These are phyloP conservation scores for Psococerastis gibbosa DNA, from an alignment of 2,888 invertebrate genomes.

Conservation along the genomic window DNA sequence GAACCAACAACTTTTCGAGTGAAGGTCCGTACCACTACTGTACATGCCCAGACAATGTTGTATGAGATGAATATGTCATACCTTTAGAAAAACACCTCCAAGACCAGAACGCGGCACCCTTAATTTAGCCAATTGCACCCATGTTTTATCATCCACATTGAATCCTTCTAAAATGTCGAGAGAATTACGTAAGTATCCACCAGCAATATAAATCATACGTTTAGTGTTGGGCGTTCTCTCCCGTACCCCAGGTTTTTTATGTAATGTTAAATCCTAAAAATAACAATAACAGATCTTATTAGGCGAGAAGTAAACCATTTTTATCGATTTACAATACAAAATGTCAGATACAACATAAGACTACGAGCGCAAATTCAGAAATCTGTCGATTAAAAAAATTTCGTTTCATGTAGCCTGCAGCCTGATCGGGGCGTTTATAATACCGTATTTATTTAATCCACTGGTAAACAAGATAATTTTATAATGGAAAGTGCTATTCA, in stretches of 20 bases:
- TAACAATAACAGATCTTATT: slow-evolving; percentile 12
- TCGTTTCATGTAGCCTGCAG: no score
- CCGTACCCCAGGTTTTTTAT: slow-evolving; percentile 67
- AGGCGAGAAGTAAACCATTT: neutral
- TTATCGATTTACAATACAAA: neutral
- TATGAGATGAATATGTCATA: no score
- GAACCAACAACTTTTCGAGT: no score
- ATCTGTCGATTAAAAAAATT: no score
- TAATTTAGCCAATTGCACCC: slow-evolving; percentile 65
- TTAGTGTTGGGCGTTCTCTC: slow-evolving; percentile 77
- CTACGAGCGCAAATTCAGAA: no score
- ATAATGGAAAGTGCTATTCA: no score
- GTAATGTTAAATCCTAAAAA: slow-evolving; percentile 61
- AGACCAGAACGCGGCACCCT: slow-evolving; percentile 75
- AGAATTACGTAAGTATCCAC: slow-evolving; percentile 74
- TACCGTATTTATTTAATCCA: no score
- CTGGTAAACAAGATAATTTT: no score
- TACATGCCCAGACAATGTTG: no score
- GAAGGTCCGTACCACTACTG: no score
- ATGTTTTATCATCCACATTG: slow-evolving; percentile 67
- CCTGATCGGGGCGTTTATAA: no score
- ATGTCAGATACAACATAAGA: no score
- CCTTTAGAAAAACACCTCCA: slow-evolving; percentile 67
- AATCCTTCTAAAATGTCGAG: slow-evolving; percentile 75
- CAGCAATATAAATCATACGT: slow-evolving; percentile 76